These are phyloP conservation scores for Sebastes baramenuke DNA, from an alignment of 2,797 vertebrate species.

Conservation along the genomic window DNA sequence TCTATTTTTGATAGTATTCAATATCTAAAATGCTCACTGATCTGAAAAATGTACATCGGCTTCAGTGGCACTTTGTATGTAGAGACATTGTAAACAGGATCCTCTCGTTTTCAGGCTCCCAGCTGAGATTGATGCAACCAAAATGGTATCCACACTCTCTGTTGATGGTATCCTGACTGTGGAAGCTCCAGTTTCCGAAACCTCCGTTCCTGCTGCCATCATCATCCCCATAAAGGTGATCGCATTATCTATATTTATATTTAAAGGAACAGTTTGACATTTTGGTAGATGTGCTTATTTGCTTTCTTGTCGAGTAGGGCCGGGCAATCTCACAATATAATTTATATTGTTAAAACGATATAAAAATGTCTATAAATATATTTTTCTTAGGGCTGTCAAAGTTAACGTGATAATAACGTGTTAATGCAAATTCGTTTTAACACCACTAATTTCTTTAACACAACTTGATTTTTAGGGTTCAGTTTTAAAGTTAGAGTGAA, in stretches of 20 bases:
- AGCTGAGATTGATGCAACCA: slow-evolving; percentile 58
- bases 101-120: slow-evolving; percentile 75
- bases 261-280: neutral
- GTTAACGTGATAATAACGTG: too few species aligned
- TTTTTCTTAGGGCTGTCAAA: too few species aligned
- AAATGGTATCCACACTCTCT: slow-evolving; percentile 72
- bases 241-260: neutral
- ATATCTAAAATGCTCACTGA: slow-evolving; percentile 15
- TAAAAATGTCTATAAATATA: too few species aligned
- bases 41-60: neutral
- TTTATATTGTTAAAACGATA: too few species aligned
- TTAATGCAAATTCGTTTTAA: too few species aligned
- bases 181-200: slow-evolving; percentile 72
- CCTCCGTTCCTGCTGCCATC: slow-evolving; percentile 52
- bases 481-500: too few species aligned
- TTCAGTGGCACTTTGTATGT: neutral
- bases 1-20: neutral
- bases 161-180: slow-evolving; percentile 79
- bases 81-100: neutral
- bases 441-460: too few species aligned
- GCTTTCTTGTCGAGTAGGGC: neutral
- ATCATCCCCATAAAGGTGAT: slow-evolving; percentile 80
- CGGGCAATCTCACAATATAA: too few species aligned
- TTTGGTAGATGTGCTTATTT: neutral
- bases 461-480: too few species aligned